Evolutionary conservation across 2,888 invertebrate genomes (phyloP).

Genomic region (Apoderus coryli): DNA sequence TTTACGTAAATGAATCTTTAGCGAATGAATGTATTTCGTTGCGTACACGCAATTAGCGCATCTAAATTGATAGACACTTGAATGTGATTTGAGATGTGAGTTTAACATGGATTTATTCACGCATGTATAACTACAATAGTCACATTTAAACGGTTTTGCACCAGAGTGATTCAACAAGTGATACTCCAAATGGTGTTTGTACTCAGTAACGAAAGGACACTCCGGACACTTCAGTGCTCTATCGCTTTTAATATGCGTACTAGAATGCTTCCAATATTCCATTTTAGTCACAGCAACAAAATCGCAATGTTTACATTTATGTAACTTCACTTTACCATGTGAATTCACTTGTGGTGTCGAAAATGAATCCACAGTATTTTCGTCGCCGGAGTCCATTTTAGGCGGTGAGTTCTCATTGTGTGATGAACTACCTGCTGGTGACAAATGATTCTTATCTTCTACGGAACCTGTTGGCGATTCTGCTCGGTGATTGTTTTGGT

Average conservation of each 20-base stretch:
- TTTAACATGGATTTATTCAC: slow-evolving; percentile 99
- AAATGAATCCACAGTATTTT: too few species aligned
- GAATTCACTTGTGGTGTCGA: slow-evolving; percentile 42
- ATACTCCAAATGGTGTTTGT: slow-evolving; percentile 97
- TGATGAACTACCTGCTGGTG: too few species aligned
- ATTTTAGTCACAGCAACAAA: slow-evolving; percentile 74
- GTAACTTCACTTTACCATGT: slow-evolving; percentile 74
- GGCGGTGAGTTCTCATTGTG: too few species aligned
- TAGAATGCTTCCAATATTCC: slow-evolving; percentile 87
- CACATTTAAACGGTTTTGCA: slow-evolving; percentile 90
- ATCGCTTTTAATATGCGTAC: slow-evolving; percentile 83
- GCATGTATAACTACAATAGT: slow-evolving; percentile 76
- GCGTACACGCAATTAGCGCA: slow-evolving; percentile 91
- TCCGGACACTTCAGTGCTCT: slow-evolving; percentile 80
- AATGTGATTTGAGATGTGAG: slow-evolving; percentile 94
- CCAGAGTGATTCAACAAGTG: slow-evolving; percentile 91
- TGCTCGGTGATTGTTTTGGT: slow-evolving; percentile 8
- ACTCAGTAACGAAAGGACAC: slow-evolving; percentile 96
- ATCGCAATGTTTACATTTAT: slow-evolving; percentile 86
- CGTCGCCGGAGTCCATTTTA: slow-evolving; percentile 1
- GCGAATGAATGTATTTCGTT: slow-evolving; percentile 94
- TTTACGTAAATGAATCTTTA: slow-evolving; percentile 89
- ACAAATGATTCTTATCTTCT: too few species aligned
- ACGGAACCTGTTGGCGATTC: too few species aligned
- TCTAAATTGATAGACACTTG: slow-evolving; percentile 80